Percentiles rank a stretch among this genome's conserved stretches.
Evolutionary conservation across 2,797 vertebrate species (phyloP).

Genomic region (Hypotaenidia philippensis): DNA sequence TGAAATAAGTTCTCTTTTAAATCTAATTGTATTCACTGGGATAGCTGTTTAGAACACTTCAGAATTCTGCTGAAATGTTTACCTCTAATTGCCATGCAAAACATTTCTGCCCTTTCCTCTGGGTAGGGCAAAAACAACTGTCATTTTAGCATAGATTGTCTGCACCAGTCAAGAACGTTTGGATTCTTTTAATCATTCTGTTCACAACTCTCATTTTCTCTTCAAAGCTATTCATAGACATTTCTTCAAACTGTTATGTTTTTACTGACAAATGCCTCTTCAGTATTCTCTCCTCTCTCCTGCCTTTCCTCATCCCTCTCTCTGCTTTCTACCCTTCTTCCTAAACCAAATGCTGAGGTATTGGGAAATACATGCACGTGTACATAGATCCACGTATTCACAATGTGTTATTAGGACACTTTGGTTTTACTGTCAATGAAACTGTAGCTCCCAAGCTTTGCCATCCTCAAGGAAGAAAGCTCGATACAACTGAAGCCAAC

Average conservation of each 20-base stretch:
- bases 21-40: neutral
- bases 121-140: conserved; percentile 40
- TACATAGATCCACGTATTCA: neutral
- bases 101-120: conserved; percentile 47
- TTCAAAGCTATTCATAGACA: conserved; percentile 33
- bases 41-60: neutral
- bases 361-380: neutral
- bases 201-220: conserved; percentile 12
- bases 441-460: neutral
- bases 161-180: conserved; percentile 29
- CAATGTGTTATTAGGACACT: neutral
- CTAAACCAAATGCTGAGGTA: neutral
- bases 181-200: conserved; percentile 47
- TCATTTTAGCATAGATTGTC: conserved; percentile 30
- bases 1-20: conserved; percentile 16
- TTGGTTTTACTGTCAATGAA: neutral
- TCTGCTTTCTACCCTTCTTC: neutral
- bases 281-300: neutral
- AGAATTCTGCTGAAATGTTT: conserved; percentile 44
- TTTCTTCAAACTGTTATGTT: neutral
- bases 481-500: neutral
- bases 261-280: neutral
- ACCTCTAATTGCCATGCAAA: conserved; percentile 65
- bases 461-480: neutral
- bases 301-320: neutral